Base-by-base conservation (phyloP, 2,888 invertebrate genomes). In the Aporophyla nigra region DNA sequence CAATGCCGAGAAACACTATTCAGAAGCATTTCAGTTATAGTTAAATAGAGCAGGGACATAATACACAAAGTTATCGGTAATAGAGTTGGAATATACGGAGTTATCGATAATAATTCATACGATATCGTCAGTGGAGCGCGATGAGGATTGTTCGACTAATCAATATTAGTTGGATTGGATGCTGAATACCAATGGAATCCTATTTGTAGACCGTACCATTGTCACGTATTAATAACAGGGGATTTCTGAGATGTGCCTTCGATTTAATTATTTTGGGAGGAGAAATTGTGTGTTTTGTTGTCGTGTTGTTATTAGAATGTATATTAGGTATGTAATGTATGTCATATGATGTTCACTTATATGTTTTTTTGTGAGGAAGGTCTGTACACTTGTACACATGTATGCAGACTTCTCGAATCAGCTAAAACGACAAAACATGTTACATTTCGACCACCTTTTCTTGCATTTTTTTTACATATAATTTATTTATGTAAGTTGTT, bases 101-200 rank as follows among this genome's bases (percentile, higher is more conserved):
- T 70, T 84, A 73, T 58, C 70, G 73, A 76, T 75, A 74, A 75
- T 85, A 84, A 88, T 88, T 85, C 78, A 82, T 84, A 80, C 71
- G 80, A 81, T 74, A 85, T 77, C 77, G 76, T 56, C 74, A 75
- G 81, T 83, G 84, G 74, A 80, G 83, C 82, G 72, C 68, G 67
- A 72, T 78, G 86, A 79, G 85, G 78, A 86, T 88, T 88, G 84
- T 86, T 74, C 78, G 63, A 65, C 84, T 87, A 88, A 89, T 90
- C 90, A 89, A 90, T 89, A 87, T 87, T 88, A 87, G 84, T 68
- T 56, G 71, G 84, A 88, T 85, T 85, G 76, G 74, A 84, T 83
- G 80, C 74, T 86, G 90, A 90, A 90, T 91, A 88, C 85, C 87
- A 89, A 90, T 90, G 73, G 82, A 80, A 40, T 58, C 24, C 46